Conservation (phyloP, 2,797 vertebrate species). For the Anguilla marmorata region DNA sequence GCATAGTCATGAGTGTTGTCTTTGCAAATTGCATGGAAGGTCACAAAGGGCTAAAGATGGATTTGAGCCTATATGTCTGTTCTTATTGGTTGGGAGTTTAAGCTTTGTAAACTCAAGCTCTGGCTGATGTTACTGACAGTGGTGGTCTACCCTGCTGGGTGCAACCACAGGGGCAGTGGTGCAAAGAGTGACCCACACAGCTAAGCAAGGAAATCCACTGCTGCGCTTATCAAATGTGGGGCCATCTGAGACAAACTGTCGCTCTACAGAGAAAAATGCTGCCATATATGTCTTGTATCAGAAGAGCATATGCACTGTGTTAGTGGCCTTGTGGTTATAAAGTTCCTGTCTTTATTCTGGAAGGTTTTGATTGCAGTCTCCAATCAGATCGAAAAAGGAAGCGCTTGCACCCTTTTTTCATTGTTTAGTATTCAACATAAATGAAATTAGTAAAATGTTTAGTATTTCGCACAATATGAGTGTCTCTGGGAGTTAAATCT, state of each 20-base stretch:
- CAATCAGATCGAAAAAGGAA: not conserved
- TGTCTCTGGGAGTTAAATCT: slow-evolving; percentile 1
- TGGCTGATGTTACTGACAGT: not conserved
- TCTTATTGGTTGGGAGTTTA: not conserved
- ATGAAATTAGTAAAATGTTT: not conserved
- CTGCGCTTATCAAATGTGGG: not conserved
- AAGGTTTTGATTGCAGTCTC: not conserved
- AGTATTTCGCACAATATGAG: not conserved
- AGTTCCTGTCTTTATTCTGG: not conserved
- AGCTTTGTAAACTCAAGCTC: not conserved
- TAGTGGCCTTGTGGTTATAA: not conserved
- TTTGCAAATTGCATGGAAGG: not conserved
- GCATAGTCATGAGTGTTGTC: not conserved
- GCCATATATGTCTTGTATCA: not conserved
- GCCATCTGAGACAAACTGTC: not conserved
- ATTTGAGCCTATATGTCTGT: not conserved
- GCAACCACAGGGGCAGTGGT: not conserved
- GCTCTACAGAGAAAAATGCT: not conserved
- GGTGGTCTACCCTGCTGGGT: not conserved
- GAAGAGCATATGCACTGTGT: not conserved
- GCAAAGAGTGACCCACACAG: not conserved
- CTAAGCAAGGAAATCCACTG: not conserved
- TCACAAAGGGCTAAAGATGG: not conserved
- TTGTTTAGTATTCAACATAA: not conserved
- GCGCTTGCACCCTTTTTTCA: not conserved